Evolutionary conservation across 35 echinoderm and acorn worm genomes (phyloP).

Genomic region (Ptychodera flava): DNA sequence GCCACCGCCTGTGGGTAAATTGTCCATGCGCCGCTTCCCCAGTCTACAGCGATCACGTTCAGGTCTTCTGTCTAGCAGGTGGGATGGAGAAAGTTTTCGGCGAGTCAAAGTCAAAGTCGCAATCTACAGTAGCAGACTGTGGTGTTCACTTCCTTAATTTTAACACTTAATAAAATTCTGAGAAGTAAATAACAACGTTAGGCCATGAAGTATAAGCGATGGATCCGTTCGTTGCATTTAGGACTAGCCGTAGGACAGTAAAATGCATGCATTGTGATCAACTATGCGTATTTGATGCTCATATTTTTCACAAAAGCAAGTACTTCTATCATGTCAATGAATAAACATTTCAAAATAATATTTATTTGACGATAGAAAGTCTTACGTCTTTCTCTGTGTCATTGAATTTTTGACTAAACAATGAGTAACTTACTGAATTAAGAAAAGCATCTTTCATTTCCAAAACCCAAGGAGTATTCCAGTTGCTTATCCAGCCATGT

Average conservation of each 20-base stretch:
- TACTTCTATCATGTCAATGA: too few species aligned
- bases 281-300: too few species aligned
- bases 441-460: neutral
- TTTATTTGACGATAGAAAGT: too few species aligned
- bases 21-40: slow-evolving; percentile 38
- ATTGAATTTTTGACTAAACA: too few species aligned
- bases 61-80: slow-evolving; percentile 37
- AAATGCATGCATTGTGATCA: too few species aligned
- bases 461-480: neutral
- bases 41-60: slow-evolving; percentile 80
- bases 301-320: too few species aligned
- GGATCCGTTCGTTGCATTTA: slow-evolving; percentile 49
- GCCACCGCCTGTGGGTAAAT: slow-evolving; percentile 54
- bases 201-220: slow-evolving; percentile 60
- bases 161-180: too few species aligned
- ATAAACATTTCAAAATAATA: too few species aligned
- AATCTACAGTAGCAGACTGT: too few species aligned
- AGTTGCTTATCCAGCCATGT: slow-evolving; percentile 28
- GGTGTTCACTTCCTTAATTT: too few species aligned
- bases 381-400: too few species aligned
- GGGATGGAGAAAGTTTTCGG: slow-evolving; percentile 52
- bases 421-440: neutral
- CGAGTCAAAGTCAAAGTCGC: slow-evolving; percentile 49
- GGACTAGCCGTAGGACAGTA: too few species aligned
- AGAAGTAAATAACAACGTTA: slow-evolving; percentile 4